Evolutionary conservation across 2,113 vertebrate genomes (phyloP), one percentile per base, ranked within the genome.

Genomic region (Setophaga coronata): DNA sequence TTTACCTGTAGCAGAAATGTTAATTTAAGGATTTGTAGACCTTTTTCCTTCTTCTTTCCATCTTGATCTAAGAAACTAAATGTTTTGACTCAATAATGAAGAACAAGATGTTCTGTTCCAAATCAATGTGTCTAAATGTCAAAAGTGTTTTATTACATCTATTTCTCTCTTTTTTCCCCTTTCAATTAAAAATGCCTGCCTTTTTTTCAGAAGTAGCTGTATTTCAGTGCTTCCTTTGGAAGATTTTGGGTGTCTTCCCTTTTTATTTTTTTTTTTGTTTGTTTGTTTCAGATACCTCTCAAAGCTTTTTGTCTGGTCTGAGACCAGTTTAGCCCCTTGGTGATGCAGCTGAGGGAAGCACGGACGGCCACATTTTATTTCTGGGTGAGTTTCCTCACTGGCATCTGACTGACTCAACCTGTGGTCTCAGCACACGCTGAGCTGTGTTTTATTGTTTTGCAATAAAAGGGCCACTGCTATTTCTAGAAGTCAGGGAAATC

Each of bases 401-500:
- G 31, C 36, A 80, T 47, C 47, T 9, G 17, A 64, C 50, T 90
- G 70, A 95, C 36, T 87, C 72, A 94, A 26, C n/a, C 66, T 87
- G 43, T 78, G 48, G n/a, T 90, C n/a, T 90, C 81, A 80, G 43
- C 2, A 7, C 42, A 64, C 1, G 3, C 20, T 53, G 43, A 83
- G 14, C 40, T 90, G 71, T 89, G 87, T 65, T 87, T 96, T 92
- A 95, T 90, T 95, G 81, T 97, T 97, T 96, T 91, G 92, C 72
- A 97, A 95, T 91, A 97, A 96, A 96, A 96, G 51, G 69, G 70
- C 72, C 95, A 62, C 38, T 47, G 80, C 57, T 97, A 67, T 92
- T 98, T 97, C 92, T 92, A 82, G 92, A 93, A 95, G 93, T 85
- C 86, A 97, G 93, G 94, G 93, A 92, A 84, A 95, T 90, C 69